phyloP scores from a whole-genome alignment of 2,113 vertebrate genomes.

The Scolopax mira region DNA sequence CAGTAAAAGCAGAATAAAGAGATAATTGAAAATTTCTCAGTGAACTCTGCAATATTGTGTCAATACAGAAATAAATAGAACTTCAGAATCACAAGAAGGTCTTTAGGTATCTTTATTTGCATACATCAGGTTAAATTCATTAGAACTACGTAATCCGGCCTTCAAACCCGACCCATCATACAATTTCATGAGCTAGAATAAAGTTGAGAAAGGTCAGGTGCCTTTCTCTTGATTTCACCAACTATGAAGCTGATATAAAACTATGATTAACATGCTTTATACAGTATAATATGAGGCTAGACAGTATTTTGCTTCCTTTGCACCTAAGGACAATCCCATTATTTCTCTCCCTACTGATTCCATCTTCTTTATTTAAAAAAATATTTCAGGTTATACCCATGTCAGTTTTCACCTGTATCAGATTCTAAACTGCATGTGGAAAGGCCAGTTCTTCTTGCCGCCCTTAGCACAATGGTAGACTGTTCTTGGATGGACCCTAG shows the following conservation, averaged over 20 bases:
- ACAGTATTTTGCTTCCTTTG: neutral
- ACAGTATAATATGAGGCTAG: neutral
- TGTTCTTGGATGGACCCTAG: neutral
- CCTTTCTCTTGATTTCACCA: neutral
- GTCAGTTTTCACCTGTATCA: neutral
- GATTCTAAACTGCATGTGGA: neutral
- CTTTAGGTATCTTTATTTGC: neutral
- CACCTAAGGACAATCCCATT: neutral
- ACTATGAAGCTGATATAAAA: neutral
- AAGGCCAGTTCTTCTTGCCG: neutral
- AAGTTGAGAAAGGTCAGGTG: neutral
- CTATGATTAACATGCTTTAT: neutral
- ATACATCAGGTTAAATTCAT: neutral
- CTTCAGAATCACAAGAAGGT: neutral
- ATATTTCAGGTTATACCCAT: neutral
- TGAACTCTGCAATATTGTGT: neutral
- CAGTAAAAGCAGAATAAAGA: neutral
- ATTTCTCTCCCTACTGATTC: neutral
- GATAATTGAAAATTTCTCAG: neutral
- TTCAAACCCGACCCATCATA: neutral
- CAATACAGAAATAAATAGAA: neutral
- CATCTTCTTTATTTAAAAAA: neutral
- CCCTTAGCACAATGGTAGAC: neutral
- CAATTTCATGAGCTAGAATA: neutral
- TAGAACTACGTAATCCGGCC: neutral